Conservation (phyloP, 2,888 invertebrate species). For the Idaea aversata region DNA sequence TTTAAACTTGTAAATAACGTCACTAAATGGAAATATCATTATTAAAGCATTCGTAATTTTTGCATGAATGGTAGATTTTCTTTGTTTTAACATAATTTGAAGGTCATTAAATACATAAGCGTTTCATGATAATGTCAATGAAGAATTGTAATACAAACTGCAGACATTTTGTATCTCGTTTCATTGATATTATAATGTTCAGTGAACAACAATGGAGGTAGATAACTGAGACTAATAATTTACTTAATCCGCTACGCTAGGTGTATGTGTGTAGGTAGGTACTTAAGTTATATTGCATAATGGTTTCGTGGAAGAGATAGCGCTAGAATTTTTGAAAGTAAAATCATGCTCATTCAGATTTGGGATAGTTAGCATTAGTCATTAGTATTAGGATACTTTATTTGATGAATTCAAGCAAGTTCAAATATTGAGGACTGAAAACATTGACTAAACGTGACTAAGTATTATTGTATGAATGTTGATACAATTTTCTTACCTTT, state of each 20-base stretch:
- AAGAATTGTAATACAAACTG: neutral
- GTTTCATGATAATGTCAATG: neutral
- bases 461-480: neutral
- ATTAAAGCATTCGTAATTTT: neutral
- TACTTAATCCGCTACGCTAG: too few relatives aligned
- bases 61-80: neutral
- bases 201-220: too few relatives aligned
- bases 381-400: too few relatives aligned
- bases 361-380: too few relatives aligned
- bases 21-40: neutral
- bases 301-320: too few relatives aligned
- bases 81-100: neutral
- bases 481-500: constrained; percentile 78
- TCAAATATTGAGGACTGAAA: too few relatives aligned
- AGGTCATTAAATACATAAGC: neutral
- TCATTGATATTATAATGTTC: neutral
- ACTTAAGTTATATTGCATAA: too few relatives aligned
- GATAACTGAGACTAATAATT: too few relatives aligned
- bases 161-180: neutral
- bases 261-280: too few relatives aligned
- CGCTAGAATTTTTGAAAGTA: too few relatives aligned
- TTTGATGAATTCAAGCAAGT: too few relatives aligned
- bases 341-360: too few relatives aligned
- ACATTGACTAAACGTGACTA: neutral
- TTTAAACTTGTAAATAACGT: neutral